A percentile compares a stretch with the other conserved stretches of the same genome.
Evolutionary conservation across 2,888 invertebrate genomes (phyloP).

Genomic region (Zaprionus lineosus): DNA sequence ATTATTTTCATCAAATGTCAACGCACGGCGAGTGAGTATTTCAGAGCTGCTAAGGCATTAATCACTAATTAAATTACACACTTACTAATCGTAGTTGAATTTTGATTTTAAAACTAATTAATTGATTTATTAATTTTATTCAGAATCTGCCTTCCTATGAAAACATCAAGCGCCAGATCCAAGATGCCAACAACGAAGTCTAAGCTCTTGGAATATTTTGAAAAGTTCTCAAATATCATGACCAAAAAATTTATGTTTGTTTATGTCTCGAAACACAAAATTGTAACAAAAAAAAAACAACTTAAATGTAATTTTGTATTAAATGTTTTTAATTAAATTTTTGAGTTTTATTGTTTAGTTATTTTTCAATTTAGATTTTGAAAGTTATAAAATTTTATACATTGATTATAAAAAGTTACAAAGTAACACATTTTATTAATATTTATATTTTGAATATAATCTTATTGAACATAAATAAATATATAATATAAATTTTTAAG

Average conservation of each 20-base stretch:
- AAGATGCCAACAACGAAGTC: constrained; percentile 77
- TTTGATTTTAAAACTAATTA: too few relatives aligned
- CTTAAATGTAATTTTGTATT: constrained; percentile 40
- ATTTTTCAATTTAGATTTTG: neutral
- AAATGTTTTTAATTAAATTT: constrained; percentile 36
- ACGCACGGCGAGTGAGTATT: constrained; percentile 38
- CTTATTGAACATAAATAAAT: too few relatives aligned
- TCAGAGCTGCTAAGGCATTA: neutral
- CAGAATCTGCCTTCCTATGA: constrained; percentile 81
- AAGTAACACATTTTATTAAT: too few relatives aligned
- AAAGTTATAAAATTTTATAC: too few relatives aligned
- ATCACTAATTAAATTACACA: constrained; percentile 8
- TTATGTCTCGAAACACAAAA: constrained; percentile 39
- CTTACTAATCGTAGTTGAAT: too few relatives aligned
- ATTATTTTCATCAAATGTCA: neutral
- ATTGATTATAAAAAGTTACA: too few relatives aligned
- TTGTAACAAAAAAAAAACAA: constrained; percentile 1
- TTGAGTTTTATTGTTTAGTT: too few relatives aligned
- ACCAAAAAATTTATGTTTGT: constrained; percentile 57
- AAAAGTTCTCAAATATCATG: constrained; percentile 59
- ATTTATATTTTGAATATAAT: too few relatives aligned
- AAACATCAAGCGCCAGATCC: constrained; percentile 77
- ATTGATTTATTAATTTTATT: neutral
- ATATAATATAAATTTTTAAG: too few relatives aligned
- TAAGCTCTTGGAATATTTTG: constrained; percentile 20